Evolutionary conservation across 2,797 vertebrate species (phyloP).

Genomic region (Alcedo atthis): DNA sequence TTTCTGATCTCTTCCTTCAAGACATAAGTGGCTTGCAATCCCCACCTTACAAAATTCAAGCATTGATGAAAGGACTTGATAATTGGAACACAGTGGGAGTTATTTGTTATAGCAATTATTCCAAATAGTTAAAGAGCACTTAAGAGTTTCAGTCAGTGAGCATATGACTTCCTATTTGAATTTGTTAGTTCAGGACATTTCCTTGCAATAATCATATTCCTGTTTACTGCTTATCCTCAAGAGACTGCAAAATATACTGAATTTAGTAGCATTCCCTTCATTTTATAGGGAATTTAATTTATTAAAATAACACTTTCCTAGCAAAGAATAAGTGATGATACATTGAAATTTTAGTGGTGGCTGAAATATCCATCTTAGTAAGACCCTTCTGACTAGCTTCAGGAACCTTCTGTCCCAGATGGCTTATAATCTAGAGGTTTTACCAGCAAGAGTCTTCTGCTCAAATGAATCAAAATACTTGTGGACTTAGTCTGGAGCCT

Average conservation of each 20-base stretch:
- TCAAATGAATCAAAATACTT: background rate
- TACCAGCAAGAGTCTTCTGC: background rate
- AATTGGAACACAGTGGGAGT: background rate
- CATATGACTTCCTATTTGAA: background rate
- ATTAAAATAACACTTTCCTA: background rate
- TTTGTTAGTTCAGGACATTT: background rate
- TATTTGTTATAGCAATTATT: conserved; percentile 30
- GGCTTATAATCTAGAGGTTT: background rate
- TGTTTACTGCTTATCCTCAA: background rate
- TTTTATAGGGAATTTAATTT: background rate
- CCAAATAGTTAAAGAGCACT: background rate
- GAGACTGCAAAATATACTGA: background rate
- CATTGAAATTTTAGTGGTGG: background rate
- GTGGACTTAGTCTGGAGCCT: background rate
- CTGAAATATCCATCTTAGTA: background rate
- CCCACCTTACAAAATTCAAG: background rate
- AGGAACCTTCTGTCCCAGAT: background rate
- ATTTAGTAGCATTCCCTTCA: background rate
- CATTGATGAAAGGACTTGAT: background rate
- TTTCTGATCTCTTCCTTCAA: conserved; percentile 15
- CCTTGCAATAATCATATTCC: background rate
- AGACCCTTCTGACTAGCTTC: background rate
- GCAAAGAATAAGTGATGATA: background rate
- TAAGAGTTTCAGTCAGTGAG: background rate
- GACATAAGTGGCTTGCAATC: conserved; percentile 15